Base-by-base conservation (phyloP, 2,888 invertebrate genomes). In the Digitonthophagus gazella region DNA sequence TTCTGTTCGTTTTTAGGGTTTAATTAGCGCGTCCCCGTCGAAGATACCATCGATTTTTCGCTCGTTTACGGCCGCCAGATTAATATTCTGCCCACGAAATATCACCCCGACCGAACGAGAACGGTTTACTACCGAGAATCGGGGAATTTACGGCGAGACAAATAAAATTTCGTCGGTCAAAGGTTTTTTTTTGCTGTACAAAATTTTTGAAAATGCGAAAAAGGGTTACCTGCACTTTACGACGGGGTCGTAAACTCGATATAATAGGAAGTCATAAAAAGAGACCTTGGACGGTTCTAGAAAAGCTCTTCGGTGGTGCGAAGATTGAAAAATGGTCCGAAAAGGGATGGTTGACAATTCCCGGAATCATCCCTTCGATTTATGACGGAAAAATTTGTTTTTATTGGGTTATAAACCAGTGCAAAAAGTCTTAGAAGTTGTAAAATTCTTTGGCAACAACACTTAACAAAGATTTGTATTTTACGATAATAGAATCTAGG, bases 1-100 rank as follows among this genome's bases (percentile, higher is more conserved):
- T 65, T 65, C 56, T 55, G 56, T 20, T 58, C 66, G 61, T 61
- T 16, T 54, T 65, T 67, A 15, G 16, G 58, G 58, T 64, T 70
- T 70, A 70, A 70, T 70, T 70, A 70, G 19, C 44, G 28, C 19
- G 19, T 54, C 28, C 22, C 22, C 14, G 44, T 16, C 28, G 28
- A n/a, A 11, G 15, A 14, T 28, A 44, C 18, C 65, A 44, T 55
- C 56, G 28, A 14, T 64, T 64, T 64, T 64, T 64, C 64, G 16
- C 57, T 57, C 57, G 15, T 57, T 15, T 57, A 16, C 57, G 16
- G 14, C 57, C 16, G 8, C 1, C 58, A 65, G 22, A 55, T 65
- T 65, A 65, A 65, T 65, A 28, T n/a, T 22, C 56, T 11, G 1
- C 65, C 14, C 61, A 61, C 18, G 61, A 20, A 61, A 18, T 44